Base-by-base conservation (phyloP, 1,140 invertebrate genomes). In the Drosophila prosaltans region DNA sequence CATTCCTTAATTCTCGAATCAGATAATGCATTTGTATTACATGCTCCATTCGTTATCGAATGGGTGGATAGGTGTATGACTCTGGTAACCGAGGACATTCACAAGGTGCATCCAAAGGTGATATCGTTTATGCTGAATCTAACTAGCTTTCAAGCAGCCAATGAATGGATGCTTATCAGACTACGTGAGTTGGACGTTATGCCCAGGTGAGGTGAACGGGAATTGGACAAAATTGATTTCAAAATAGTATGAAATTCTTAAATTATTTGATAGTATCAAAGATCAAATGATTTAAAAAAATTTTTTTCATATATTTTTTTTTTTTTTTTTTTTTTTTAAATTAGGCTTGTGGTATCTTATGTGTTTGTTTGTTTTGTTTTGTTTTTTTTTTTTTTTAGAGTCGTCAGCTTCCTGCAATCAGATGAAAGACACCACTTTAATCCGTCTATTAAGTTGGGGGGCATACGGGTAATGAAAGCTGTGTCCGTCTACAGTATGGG, bases 361-460 rank as follows among this genome's bases (percentile, higher is more conserved):
- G 32, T 51, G 7, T 62, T 58, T 3, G 28, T 58, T 51, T 21
- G 24, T 24, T 41, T n/a, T n/a, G n/a, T n/a, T n/a, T n/a, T n/a
- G n/a, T 54, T 57, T 43, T 39, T 24, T 43, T 11, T 11, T 60
- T 26, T 62, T 66, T 74, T 11, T 21, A 91, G 90, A 48, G 61
- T 76, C 3, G 36, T 86, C 5, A 39, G 51, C 10, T 74, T 91
- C 28, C 71, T 91, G 40, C 72, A 90, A 40, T 43, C 61, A 2
- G 66, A 62, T 30, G 70, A 73, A 26, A 26, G 45, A 5, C 57
- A 57, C 2, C 41, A 74, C n/a, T 86, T 91, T 1, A 90, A 61
- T 59, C 93, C 94, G 0, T 94, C 94, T 1, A 84, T 95, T n/a
- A 95, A 95, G 83, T 92, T 94, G 48, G 94, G 93, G n/a, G 94